Conservation (phyloP, 2,797 vertebrate species). For the Epinephelus malabaricus region DNA sequence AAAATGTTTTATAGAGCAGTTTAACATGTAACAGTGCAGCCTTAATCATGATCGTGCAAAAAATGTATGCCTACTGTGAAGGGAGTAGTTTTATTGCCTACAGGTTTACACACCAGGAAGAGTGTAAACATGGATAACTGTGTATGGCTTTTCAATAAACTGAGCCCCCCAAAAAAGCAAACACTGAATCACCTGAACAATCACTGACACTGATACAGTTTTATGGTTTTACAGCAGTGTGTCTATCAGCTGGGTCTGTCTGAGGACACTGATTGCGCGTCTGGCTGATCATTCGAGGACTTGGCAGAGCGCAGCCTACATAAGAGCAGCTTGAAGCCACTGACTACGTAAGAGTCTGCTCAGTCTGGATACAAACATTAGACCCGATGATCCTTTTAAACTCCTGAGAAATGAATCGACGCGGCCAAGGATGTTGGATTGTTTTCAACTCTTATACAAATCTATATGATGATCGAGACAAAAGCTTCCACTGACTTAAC, state of each 20-base stretch:
- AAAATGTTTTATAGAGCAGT: neutral
- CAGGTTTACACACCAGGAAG: slow-evolving; percentile 18
- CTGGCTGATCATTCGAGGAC: slow-evolving; percentile 53
- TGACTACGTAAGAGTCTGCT: slow-evolving; percentile 29
- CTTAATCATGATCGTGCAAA: slow-evolving; percentile 24
- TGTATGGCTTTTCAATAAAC: slow-evolving; percentile 33
- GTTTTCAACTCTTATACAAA: slow-evolving; percentile 4
- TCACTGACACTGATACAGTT: slow-evolving; percentile 35
- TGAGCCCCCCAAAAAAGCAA: slow-evolving; percentile 19
- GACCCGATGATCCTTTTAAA: slow-evolving; percentile 35
- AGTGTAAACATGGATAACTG: slow-evolving; percentile 40
- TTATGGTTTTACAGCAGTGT: slow-evolving; percentile 65
- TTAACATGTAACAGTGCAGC: neutral
- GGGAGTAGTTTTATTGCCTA: slow-evolving; percentile 6
- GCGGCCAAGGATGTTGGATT: neutral
- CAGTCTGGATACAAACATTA: slow-evolving; percentile 41
- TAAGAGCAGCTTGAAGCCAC: slow-evolving; percentile 43
- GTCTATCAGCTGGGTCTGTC: slow-evolving; percentile 30
- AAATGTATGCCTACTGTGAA: neutral
- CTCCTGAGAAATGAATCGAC: slow-evolving; percentile 4
- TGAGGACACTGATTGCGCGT: slow-evolving; percentile 3
- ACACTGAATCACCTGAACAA: slow-evolving; percentile 47
- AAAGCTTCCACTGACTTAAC: slow-evolving; percentile 19
- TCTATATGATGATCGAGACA: slow-evolving; percentile 1
- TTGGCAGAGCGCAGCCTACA: slow-evolving; percentile 30